Conservation (phyloP, 2,113 vertebrate species). For the Abramis brama region DNA sequence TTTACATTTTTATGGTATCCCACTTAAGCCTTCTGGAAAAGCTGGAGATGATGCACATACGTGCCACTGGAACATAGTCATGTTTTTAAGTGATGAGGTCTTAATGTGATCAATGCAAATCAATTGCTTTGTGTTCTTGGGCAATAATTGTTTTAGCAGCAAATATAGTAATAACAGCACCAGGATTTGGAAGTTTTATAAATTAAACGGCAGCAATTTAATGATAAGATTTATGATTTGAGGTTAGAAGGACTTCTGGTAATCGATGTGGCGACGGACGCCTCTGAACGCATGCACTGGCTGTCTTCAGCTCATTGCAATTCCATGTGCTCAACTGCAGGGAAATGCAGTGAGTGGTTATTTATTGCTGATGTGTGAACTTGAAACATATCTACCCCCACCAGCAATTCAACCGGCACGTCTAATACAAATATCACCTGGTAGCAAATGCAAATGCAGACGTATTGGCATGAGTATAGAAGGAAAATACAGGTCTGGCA, state of each 20-base stretch:
- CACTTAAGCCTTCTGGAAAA: not conserved
- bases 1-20: not conserved
- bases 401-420: conserved; percentile 52
- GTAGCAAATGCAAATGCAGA: conserved; percentile 70
- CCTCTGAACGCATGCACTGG: conserved; percentile 41
- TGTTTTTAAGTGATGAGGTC: conserved; percentile 8
- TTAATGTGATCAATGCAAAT: conserved; percentile 2
- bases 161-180: not conserved
- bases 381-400: conserved; percentile 44
- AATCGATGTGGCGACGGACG: not conserved
- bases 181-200: too few species aligned
- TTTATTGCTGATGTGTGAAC: conserved; percentile 49
- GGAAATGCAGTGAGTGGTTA: conserved; percentile 48
- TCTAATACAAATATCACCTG: conserved; percentile 60
- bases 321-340: conserved; percentile 61
- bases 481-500: conserved; percentile 13
- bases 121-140: not conserved
- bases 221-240: conserved; percentile 1
- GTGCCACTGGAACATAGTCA: not conserved
- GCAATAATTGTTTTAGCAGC: not conserved
- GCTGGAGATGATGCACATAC: not conserved
- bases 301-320: conserved; percentile 52
- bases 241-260: not conserved
- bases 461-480: conserved; percentile 52
- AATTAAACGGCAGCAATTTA: not conserved